Conservation (phyloP, 2,113 vertebrate genomes). For the Peromyscus polionotus region DNA sequence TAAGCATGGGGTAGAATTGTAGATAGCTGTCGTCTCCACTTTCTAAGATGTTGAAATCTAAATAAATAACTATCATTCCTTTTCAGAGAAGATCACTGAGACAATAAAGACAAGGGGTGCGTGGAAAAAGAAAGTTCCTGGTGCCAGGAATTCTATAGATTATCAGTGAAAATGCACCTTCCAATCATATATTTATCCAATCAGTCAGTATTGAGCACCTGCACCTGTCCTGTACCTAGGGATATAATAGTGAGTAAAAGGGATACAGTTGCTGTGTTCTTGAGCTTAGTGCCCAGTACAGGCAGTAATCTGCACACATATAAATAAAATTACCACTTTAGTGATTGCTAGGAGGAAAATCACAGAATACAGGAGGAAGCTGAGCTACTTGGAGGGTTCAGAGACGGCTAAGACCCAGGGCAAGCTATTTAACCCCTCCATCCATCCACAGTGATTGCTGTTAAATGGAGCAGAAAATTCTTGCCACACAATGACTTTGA, state of each 20-base stretch:
- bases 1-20: neutral
- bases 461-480: slow-evolving; percentile 51
- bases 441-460: neutral
- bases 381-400: neutral
- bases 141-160: neutral
- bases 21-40: neutral
- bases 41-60: neutral
- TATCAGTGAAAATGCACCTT: neutral
- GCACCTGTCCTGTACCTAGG: neutral
- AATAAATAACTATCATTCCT: neutral
- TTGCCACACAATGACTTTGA: slow-evolving; percentile 30
- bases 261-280: neutral
- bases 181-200: neutral
- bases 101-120: neutral
- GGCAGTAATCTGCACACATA: neutral
- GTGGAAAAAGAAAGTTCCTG: neutral
- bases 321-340: slow-evolving; percentile 3
- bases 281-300: neutral
- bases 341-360: neutral
- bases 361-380: neutral
- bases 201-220: neutral
- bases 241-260: neutral
- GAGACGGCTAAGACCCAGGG: neutral
- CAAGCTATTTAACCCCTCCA: slow-evolving; percentile 30
- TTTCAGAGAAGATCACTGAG: neutral